phyloP scores from a whole-genome alignment of 2,113 vertebrate species.

The Stictonetta naevosa region DNA sequence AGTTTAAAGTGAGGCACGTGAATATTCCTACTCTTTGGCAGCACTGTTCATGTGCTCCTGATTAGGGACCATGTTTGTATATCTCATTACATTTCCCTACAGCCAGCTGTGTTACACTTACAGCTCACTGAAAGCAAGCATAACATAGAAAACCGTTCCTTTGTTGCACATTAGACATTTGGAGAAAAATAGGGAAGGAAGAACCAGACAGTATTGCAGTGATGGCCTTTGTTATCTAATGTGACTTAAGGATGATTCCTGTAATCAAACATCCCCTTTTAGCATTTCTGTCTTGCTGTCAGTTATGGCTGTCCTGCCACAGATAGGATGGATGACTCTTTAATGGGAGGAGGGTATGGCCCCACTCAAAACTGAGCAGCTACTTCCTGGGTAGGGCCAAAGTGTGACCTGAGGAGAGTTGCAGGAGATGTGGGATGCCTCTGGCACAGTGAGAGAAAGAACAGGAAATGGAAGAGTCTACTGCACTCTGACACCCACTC shows the following conservation, averaged over 20 bases:
- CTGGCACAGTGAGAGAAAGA: neutral
- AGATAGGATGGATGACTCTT: neutral
- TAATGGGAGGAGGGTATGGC: neutral
- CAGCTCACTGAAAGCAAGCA: neutral
- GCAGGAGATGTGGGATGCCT: neutral
- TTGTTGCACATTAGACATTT: neutral
- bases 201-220: rapidly evolving
- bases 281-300: neutral
- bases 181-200: neutral
- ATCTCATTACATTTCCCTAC: neutral
- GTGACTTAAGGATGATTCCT: neutral
- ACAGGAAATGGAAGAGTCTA: neutral
- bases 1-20: neutral
- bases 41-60: neutral
- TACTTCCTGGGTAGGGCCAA: neutral
- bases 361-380: neutral
- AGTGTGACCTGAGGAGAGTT: neutral
- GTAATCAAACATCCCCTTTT: neutral
- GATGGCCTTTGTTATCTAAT: neutral
- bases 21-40: neutral
- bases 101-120: neutral
- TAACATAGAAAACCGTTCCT: neutral
- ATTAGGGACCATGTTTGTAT: neutral
- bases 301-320: neutral
- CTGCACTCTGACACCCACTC: neutral